phyloP scores from a whole-genome alignment of 2,113 vertebrate species.

The Daboia siamensis region DNA sequence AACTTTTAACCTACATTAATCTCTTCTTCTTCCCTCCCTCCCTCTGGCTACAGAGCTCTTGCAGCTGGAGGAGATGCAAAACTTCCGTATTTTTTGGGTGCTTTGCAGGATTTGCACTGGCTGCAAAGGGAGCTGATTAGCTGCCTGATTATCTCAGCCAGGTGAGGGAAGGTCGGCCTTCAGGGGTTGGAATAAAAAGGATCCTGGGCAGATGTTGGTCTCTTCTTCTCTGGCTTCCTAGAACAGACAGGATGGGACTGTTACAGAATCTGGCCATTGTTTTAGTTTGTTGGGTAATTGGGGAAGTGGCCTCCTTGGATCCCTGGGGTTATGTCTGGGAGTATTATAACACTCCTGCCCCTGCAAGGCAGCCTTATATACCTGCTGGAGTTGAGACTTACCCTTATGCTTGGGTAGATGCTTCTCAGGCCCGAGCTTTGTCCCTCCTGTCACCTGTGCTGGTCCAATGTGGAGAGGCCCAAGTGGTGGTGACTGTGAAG shows the following conservation, averaged over 20 bases:
- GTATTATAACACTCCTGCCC: rapidly evolving
- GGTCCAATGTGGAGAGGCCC: constrained; percentile 43
- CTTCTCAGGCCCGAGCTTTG: not conserved
- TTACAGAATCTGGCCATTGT: not conserved
- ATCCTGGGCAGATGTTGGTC: rapidly evolving
- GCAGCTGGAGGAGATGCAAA: not conserved
- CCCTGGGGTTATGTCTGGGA: not conserved
- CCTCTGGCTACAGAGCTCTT: rapidly evolving
- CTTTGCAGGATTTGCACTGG: not conserved
- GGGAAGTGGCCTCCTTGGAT: not conserved
- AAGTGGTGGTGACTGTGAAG: constrained; percentile 38
- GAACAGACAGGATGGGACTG: not conserved
- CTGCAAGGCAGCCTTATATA: rapidly evolving
- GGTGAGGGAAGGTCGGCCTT: not conserved
- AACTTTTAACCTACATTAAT: not conserved
- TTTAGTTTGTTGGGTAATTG: not conserved
- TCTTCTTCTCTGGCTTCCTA: not conserved
- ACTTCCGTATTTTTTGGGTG: not conserved
- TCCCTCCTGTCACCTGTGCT: not conserved
- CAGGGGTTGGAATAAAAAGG: constrained; percentile 16
- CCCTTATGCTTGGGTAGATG: constrained; percentile 1
- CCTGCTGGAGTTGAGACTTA: not conserved
- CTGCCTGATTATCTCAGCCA: not conserved
- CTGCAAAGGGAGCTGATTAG: not conserved
- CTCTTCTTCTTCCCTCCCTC: not conserved